Base-by-base conservation (phyloP, 2,888 invertebrate genomes). In the Atrina japonica region DNA sequence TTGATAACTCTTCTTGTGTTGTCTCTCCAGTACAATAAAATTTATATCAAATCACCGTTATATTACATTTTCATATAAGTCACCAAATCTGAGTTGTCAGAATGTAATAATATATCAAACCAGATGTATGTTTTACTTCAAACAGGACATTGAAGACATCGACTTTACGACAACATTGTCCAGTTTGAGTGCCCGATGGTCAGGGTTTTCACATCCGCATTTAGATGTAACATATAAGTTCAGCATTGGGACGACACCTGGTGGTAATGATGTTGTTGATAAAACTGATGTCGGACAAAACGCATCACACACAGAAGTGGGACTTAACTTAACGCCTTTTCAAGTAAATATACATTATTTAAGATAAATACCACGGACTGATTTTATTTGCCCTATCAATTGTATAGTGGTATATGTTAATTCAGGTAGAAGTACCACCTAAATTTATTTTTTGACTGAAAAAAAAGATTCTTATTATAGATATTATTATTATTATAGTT, bases 181-280 rank as follows among this genome's bases (percentile, higher is more conserved):
- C 1, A 60, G 47, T 9, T 43, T 78, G 18, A 63, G 72, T 23
- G 78, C 66, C 0, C 47, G 75, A 23, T 83, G 82, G 83, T 70
- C 67, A 29, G 82, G 81, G 14, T 83, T 83, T 68, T 67, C 75
- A 14, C 76, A 77, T 53, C 74, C 76, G 9, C 72, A 76, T 49
- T 66, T 75, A n/a, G 58, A 66, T 29, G 70, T 81, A 1, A 69
- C 70, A 0, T 83, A 79, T 49, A 66, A 47, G 2, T 75, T 81
- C n/a, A 68, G 77, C 47, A 30, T 81, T 27, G 78, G 81, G 25
- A 73, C 70, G 14, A 41, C 72, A 7, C 53, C 67, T 9, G 75
- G 76, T n/a, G 55, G 58, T 16, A 40, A 52, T 61, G 78, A 81
- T 61, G 66, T 81, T 1, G 61, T 59, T 11, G 21, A 49, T 3